Base-by-base conservation (phyloP, 2,797 vertebrate genomes). In the Tadarida brasiliensis region DNA sequence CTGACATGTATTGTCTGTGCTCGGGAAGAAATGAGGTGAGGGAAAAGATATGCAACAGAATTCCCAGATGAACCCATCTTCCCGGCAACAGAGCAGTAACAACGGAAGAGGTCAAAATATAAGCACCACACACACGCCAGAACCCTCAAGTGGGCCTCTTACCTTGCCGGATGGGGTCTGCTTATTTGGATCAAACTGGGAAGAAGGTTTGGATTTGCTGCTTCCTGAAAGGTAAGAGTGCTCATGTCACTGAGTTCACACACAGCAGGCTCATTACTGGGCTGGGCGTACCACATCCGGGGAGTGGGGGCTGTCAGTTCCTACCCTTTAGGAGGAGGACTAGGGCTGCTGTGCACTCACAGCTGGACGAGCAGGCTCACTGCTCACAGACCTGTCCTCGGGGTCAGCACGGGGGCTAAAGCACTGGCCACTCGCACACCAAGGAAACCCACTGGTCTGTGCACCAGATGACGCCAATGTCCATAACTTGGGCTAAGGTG, bases 101-200 rank as follows among this genome's bases (percentile, higher is more conserved):
- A 59, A n/a, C n/a, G n/a, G 59, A 22, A 6, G 17, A 19, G 26
- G 49, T 12, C 5, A 16, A 7, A n/a, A 59, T 24, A 11, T 0
- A 12, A 3, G 24, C 1, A 0, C 67, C 49, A 11, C 0, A 0
- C 2, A 11, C 24, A 10, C 0, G 7, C 3, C 7, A 8, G n/a
- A 1, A 3, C 1, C 4, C 51, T 56, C 61, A 35, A 11, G 11
- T 9, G 0, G 6, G 7, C 28, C 0, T 65, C 96, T 11, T 98
- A 99, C 99, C 98, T 99, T 99, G 95, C 98, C 96, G 5, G 97
- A 0, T 0, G 95, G 39, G 14, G 92, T 87, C 97, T 99, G 99
- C 67, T 98, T 98, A 97, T 99, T 98, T 12, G 99, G 99, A 98
- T 99, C 99, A 95, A 99, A 99, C 11, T 99, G 99, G 3, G 98